A percentile compares a stretch with the other conserved stretches of the same genome.
Evolutionary conservation across 2,888 invertebrate species (phyloP).

Genomic region (Hyposoter didymator): DNA sequence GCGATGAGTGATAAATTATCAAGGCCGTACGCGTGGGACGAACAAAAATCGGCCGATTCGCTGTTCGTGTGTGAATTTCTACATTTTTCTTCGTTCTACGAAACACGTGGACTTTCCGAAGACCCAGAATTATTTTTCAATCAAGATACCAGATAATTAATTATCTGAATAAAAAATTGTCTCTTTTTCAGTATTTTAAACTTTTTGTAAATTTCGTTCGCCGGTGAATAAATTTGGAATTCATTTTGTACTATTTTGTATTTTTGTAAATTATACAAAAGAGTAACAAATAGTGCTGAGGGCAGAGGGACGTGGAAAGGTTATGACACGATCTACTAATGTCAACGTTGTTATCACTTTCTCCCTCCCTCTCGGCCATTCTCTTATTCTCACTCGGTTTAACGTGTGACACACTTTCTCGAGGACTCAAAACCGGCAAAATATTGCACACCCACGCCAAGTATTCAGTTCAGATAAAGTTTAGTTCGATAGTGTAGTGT

Average conservation of each 20-base stretch:
- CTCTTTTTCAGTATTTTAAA: neutral
- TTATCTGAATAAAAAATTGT: neutral
- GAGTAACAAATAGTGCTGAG: neutral
- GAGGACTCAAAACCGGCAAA: slow-evolving; percentile 54
- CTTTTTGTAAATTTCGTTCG: neutral
- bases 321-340: slow-evolving; percentile 27
- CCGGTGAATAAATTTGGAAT: neutral
- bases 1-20: neutral
- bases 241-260: neutral
- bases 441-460: slow-evolving; percentile 70
- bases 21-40: too few relatives aligned
- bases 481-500: slow-evolving; percentile 24
- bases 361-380: slow-evolving; percentile 14
- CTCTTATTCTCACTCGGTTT: neutral
- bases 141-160: neutral
- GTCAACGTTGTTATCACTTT: slow-evolving; percentile 28
- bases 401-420: slow-evolving; percentile 64
- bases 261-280: neutral
- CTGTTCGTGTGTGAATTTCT: neutral
- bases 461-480: slow-evolving; percentile 52
- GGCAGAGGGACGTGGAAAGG: neutral
- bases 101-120: neutral
- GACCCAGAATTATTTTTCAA: neutral
- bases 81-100: neutral
- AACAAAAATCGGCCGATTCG: neutral